Base-by-base conservation (phyloP, 1,140 invertebrate genomes). In the Drosophila obscura region DNA sequence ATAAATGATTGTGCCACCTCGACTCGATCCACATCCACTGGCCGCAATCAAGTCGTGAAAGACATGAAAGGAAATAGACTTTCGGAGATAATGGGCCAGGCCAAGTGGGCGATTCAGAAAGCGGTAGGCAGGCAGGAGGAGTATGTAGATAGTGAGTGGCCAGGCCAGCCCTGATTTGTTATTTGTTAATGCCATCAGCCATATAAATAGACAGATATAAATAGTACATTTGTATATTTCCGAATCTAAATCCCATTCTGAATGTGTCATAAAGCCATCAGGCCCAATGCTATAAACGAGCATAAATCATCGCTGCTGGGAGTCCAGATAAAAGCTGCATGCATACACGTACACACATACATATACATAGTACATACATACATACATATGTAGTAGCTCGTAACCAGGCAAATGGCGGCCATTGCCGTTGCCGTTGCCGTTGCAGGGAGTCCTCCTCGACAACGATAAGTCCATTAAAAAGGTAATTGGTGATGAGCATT, bases 41-140 rank as follows among this genome's bases (percentile, higher is more conserved):
- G 13, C 16, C 15, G n/a, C 24, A 68, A 57, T 66, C 44, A 39
- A 43, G 31, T n/a, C n/a, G n/a, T n/a, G n/a, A n/a, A n/a, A 57
- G 24, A 49, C 48, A 24, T 53, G 43, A 49, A 31, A 55, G 35
- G 62, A 67, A 67, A 49, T 69, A 5, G 43, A 31, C 60, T 52
- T 52, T 56, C 26, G 19, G 5, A 19, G 56, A 64, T 64, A 64
- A 61, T 64, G 59, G 31, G 19, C 59, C 8, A 2, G 31, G 19
- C 59, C 8, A 2, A 6, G 28, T 63, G 24, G 19, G 19, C 59
- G 39, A 65, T 63, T 48, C 26, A 49, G 63, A 65, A 49, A 28
- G 8, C 15, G 22, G 35, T 1, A 22, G 7, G 9, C 31, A 4
- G 35, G 31, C 35, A 39, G 39, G 31, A 13, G 7, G n/a, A 19